These are phyloP conservation scores for Delphinus delphis DNA, from an alignment of 2,113 vertebrate species.

Conservation along the genomic window DNA sequence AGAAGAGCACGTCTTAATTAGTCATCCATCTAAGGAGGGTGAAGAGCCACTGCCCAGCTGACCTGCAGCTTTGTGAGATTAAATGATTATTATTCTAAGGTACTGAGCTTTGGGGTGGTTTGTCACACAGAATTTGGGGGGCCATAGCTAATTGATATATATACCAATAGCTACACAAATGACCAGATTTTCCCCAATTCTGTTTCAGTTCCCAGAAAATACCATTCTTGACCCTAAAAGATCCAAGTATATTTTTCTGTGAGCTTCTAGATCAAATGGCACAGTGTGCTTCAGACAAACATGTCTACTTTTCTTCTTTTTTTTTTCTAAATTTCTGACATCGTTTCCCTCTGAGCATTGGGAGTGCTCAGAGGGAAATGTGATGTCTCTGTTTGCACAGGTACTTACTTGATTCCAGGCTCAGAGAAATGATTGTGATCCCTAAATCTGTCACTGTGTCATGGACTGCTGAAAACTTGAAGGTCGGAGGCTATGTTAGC, in stretches of 20 bases:
- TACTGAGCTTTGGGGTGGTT: not conserved
- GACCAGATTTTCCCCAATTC: not conserved
- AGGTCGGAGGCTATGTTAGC: not conserved
- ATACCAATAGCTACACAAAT: not conserved
- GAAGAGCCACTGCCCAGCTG: not conserved
- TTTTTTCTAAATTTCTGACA: not conserved
- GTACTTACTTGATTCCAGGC: not conserved
- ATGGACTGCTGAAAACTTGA: not conserved
- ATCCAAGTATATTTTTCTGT: not conserved
- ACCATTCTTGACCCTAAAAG: not conserved
- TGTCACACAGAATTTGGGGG: not conserved
- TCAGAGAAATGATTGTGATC: not conserved
- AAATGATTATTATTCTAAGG: not conserved
- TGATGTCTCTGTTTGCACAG: not conserved
- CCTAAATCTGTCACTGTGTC: not conserved
- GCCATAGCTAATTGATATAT: not conserved
- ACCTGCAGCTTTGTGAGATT: not conserved
- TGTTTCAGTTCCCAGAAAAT: not conserved
- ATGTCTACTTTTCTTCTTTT: not conserved
- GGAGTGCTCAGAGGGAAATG: not conserved
- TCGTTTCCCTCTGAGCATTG: not conserved
- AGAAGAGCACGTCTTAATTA: not conserved
- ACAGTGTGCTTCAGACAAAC: not conserved
- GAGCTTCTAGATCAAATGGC: not conserved
- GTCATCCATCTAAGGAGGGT: not conserved